Base-by-base conservation (phyloP, 1,140 invertebrate genomes). In the Rhyzopertha dominica region DNA sequence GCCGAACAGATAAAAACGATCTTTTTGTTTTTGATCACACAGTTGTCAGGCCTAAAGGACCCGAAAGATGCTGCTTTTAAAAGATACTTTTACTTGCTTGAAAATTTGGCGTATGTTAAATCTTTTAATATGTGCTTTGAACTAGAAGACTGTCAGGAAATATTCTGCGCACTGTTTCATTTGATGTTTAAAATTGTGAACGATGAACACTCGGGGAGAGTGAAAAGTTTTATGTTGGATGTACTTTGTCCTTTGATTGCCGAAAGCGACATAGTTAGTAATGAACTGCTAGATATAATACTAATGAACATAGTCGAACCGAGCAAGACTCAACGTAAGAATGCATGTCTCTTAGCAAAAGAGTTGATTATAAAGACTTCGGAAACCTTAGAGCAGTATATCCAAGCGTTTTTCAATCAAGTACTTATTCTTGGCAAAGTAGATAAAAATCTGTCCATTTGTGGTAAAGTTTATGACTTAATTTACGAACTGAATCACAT, bases 81-180 rank as follows among this genome's bases (percentile, higher is more conserved):
- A 46, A 76, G 95, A 53, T 98, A 98, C 67, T 98, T 98, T 71
- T 98, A 98, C 71, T 73, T 90, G 30, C 71, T 93, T 45, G 87
- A 97, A 75, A 98, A 97, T 71, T 75, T 98, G 47, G 93, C 94
- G 7, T 98, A 95, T 71, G 94, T 97, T 14, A 98, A 98, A 67
- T 95, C 93, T 0, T 98, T 98, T 69, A 97, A 97, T 68, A 97
- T 98, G 84, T 98, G 95, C 69, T 94, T 98, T 66, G 95, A 98
- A 66, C 69, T 98, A 25, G 94, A 98, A 68, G 93, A 97, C 67
- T 95, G 88, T 58, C 91, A 97, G 70, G 90, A 95, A 69, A 96
- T 98, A 58, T 95, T 98, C 66, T 93, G 90, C 62, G 82, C 84
- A 26, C 74, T 98, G 1, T 97, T 97, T 70, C 84, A 85, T 34